phyloP scores from a whole-genome alignment of 2,113 vertebrate genomes.

The Potamarius usumacintae region DNA sequence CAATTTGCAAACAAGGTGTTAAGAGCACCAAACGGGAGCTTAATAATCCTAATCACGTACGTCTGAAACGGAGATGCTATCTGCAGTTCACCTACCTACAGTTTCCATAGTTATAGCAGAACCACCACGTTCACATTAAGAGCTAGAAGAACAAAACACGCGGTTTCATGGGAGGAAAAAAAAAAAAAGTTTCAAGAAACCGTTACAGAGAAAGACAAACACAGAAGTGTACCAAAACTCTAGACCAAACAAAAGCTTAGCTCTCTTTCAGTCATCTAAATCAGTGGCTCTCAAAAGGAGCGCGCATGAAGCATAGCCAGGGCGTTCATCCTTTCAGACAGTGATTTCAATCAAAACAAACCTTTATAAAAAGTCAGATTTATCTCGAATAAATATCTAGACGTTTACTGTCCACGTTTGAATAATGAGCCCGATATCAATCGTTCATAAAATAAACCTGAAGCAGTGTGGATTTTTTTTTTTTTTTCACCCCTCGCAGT shows the following conservation, averaged over 20 bases:
- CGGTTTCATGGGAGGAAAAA: constrained; percentile 20
- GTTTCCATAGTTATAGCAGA: neutral
- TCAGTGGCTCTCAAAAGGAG: neutral
- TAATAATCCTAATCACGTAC: constrained; percentile 17
- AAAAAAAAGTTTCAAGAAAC: neutral
- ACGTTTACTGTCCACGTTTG: neutral
- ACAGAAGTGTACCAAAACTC: neutral
- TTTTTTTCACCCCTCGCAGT: neutral
- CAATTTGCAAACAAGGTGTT: neutral
- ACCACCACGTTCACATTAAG: neutral
- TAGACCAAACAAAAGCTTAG: neutral
- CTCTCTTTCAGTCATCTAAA: neutral
- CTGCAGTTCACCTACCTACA: neutral
- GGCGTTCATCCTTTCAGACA: neutral
- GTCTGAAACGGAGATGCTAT: neutral
- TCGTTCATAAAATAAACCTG: neutral
- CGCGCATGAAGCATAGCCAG: neutral
- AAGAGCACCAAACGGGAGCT: neutral
- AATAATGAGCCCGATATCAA: neutral
- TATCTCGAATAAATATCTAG: neutral
- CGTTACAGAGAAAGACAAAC: neutral
- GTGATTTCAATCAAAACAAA: neutral
- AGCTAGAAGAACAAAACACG: neutral
- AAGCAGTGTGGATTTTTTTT: neutral
- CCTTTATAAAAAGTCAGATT: neutral